Percentiles rank a stretch among this genome's conserved stretches.
Evolutionary conservation across 2,888 invertebrate species (phyloP).

Genomic region (Endomychus coccineus): DNA sequence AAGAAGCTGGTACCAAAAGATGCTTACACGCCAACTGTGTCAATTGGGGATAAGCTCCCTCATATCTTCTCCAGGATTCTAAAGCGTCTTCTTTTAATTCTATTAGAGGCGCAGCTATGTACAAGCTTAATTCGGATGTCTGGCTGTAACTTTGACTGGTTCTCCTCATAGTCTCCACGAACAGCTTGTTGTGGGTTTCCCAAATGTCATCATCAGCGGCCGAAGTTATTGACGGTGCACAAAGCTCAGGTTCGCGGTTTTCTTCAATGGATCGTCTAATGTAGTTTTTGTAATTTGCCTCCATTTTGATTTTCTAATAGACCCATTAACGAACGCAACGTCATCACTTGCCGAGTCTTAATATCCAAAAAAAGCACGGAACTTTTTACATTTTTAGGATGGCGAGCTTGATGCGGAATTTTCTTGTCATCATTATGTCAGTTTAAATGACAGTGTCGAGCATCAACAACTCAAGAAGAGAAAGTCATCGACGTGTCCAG

Average conservation of each 20-base stretch:
- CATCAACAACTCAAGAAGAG: too few species aligned
- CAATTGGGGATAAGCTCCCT: constrained; percentile 11
- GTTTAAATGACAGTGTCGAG: too few species aligned
- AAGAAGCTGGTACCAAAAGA: constrained; percentile 22
- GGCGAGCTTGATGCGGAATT: too few species aligned
- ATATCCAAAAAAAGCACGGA: too few species aligned
- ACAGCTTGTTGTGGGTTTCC: constrained; percentile 20
- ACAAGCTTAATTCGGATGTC: constrained; percentile 19
- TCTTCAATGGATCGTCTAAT: constrained; percentile 21
- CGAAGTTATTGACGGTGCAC: constrained; percentile 6
- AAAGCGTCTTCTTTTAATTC: constrained; percentile 23
- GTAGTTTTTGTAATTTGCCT: too few species aligned
- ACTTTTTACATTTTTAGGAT: too few species aligned
- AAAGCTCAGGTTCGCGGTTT: constrained; percentile 12
- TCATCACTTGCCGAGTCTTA: too few species aligned
- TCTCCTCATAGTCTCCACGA: constrained; percentile 21
- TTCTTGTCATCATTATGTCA: too few species aligned
- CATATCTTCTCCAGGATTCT: constrained; percentile 25
- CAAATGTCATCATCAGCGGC: constrained; percentile 6
- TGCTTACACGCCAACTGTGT: constrained; percentile 20
- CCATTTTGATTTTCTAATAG: constrained; percentile 18
- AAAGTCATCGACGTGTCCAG: too few species aligned
- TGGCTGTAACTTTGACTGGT: too few species aligned
- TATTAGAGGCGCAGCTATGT: constrained; percentile 20
- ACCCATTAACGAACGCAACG: too few species aligned